phyloP scores from a whole-genome alignment of 1,140 invertebrate genomes.

The Ips nitidus region DNA sequence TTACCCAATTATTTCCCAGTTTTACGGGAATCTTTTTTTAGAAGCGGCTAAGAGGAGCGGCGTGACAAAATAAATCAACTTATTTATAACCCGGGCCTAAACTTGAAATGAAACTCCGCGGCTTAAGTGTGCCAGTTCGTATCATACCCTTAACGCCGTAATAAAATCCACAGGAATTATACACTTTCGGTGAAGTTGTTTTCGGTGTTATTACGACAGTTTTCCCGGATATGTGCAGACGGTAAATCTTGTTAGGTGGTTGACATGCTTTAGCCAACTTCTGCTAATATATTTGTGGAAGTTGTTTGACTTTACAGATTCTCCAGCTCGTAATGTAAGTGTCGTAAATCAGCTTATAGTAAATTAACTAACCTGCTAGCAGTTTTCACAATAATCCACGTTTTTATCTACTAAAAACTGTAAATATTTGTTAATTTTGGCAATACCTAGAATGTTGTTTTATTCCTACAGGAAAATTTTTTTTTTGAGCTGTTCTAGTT shows the following conservation, averaged over 20 bases:
- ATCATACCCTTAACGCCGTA: constrained; percentile 18
- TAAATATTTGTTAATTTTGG: no score
- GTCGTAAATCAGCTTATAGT: no score
- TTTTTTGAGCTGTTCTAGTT: no score
- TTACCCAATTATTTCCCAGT: constrained; percentile 14
- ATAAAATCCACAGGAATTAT: constrained; percentile 17
- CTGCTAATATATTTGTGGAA: no score
- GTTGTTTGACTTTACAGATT: no score
- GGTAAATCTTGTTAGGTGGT: constrained; percentile 3
- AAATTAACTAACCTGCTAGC: no score
- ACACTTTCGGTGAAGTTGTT: constrained; percentile 3
- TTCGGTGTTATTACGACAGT: neutral
- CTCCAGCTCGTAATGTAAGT: no score
- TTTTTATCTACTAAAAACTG: no score
- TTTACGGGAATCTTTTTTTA: constrained; percentile 27
- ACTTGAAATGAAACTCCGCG: constrained; percentile 24
- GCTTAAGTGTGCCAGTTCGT: constrained; percentile 23
- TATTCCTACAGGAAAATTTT: no score
- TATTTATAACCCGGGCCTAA: constrained; percentile 34
- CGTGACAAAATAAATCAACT: constrained; percentile 37
- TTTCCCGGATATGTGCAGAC: neutral
- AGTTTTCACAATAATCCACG: no score
- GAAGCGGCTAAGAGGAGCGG: constrained; percentile 5
- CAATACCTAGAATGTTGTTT: no score
- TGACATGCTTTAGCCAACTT: neutral